These are phyloP conservation scores for Pardalotus punctatus DNA, from an alignment of 2,113 vertebrate species.

Conservation along the genomic window DNA sequence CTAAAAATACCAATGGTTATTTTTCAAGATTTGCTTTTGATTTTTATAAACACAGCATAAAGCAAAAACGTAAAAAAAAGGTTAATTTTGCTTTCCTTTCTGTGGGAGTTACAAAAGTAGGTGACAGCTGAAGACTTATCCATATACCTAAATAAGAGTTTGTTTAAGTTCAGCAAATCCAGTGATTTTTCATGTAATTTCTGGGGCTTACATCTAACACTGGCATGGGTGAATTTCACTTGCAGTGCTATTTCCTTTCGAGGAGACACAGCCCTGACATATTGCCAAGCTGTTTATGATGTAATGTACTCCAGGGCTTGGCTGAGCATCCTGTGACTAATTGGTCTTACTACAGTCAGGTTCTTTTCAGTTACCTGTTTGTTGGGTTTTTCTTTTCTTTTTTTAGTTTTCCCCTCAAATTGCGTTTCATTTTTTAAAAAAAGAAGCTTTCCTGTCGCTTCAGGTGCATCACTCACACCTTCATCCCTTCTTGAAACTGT, in stretches of 20 bases:
- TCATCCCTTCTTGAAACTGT: background rate
- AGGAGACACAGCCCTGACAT: background rate
- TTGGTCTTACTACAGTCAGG: background rate
- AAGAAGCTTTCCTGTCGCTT: background rate
- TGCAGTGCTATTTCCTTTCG: background rate
- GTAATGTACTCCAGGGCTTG: background rate
- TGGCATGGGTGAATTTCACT: background rate
- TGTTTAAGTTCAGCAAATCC: background rate
- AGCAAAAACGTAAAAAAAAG: background rate
- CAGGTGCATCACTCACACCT: background rate
- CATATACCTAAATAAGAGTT: background rate
- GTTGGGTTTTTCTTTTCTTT: too few species aligned
- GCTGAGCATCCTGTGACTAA: background rate
- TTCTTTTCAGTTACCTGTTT: background rate
- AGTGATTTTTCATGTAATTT: background rate
- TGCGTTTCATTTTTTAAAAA: background rate
- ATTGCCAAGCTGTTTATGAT: background rate
- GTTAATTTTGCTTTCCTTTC: background rate
- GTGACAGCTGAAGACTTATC: background rate
- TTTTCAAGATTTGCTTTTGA: background rate
- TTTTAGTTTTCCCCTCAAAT: background rate
- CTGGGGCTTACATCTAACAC: background rate
- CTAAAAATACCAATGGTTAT: background rate
- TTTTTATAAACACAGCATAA: background rate
- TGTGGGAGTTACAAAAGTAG: background rate